Evolutionary conservation across 2,797 vertebrate genomes (phyloP), one percentile per base, ranked within the genome.

Genomic region (Dromococcyx pavoninus): DNA sequence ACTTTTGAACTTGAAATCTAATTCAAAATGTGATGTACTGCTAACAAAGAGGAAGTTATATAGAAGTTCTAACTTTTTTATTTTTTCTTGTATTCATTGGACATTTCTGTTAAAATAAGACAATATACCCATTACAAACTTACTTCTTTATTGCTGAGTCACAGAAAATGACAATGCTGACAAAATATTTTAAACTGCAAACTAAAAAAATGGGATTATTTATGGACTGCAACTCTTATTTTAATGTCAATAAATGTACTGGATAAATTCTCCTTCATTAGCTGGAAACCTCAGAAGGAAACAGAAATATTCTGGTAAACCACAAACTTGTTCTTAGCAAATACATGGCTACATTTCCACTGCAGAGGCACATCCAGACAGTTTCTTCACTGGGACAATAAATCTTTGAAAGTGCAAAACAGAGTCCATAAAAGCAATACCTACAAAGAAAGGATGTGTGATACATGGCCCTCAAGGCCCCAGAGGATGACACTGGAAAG

Each of bases 261-360:
- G 94, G 95, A 94, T 96, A 97, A 96, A 96, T 95, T 96, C 94
- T 89, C 95, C 95, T 96, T 96, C 95, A 96, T 96, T 97, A 97
- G 95, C 77, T 96, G 77, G 74, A 97, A 96, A 96, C 96, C 96
- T 97, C 95, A 96, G 93, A 97, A 95, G 93, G 95, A 95, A 97
- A 93, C 80, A 94, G 86, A 97, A 95, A 72, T 96, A 97, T 96
- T 96, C 94, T 96, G 95, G 96, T 96, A 97, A 97, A 96, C 96
- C 96, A 97, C 96, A 96, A 82, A 46, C 80, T 96, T 85, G 89
- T 96, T 95, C 89, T 94, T 94, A 91, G 95, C 93, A 92, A 96
- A 95, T 85, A 91, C 76, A 93, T 81, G 93, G 93, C 89, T 96
- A 54, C 91, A 93, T 96, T 95, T 96, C 88, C 80, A 91, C 74